Evolutionary conservation across 2,888 invertebrate genomes (phyloP), one percentile per base, ranked within the genome.

Genomic region (Psylliodes chrysocephalus): DNA sequence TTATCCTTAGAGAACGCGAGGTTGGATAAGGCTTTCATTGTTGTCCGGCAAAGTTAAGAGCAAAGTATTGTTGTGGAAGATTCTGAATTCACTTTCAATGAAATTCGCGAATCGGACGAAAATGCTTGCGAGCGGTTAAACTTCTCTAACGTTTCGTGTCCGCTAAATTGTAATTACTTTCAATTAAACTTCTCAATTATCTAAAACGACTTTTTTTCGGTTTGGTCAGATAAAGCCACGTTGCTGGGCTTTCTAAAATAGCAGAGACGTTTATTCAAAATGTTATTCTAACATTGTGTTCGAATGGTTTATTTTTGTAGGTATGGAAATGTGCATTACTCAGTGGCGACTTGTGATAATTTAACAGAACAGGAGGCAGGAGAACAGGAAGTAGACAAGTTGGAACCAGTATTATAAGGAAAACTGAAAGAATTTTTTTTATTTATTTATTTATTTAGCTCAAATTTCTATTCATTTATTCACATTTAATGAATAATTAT

Each of bases 31-130:
- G 47, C 47, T 35, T 57, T 38, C 57, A 57, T 57, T 57, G 47
- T 57, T 57, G 57, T 57, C 57, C 57, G 5, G 57, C 10, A 47
- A 57, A 57, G 57, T 57, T 57, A 57, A 57, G 57, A 47, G 57
- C 57, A 47, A 47, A 57, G 57, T 57, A 57, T 57, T 47, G 35
- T 57, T 54, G 54, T 15, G 57, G 47, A 56, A 56, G 46, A 57
- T 57, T 57, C 15, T 12, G 47, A 57, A 57, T 47, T 47, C 47
- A 38, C 46, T 54, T 54, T 54, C 54, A 54, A 18, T 38, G 18
- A 42, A 49, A 49, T 28, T 49, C 22, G 40, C 17, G 42, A 42
- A 8, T 54, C n/a, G 19, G 38, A 40, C 30, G 28, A 15, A 15
- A 44, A 28, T 52, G 38, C 38, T 28, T 17, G 15, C 42, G 52